A percentile compares a stretch with the other conserved stretches of the same genome.
phyloP scores from a whole-genome alignment of 2,797 vertebrate genomes.

The Lepilemur septentrionalis region DNA sequence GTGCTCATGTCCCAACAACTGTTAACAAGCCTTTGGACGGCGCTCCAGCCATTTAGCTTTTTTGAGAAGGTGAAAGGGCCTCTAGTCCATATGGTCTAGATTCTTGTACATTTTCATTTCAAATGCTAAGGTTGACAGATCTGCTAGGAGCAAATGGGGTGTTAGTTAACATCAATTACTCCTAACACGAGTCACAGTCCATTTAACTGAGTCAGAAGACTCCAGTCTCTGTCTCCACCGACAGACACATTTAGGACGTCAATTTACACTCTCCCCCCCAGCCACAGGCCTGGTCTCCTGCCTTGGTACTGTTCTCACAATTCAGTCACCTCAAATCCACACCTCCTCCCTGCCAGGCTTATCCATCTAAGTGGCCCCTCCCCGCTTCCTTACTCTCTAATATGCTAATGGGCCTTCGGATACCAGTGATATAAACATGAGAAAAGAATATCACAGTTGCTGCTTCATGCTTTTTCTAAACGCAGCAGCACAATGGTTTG shows the following conservation, averaged over 20 bases:
- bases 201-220: background rate
- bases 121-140: conserved; percentile 50
- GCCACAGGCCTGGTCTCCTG: background rate
- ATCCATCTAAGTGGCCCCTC: rapidly evolving
- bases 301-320: background rate
- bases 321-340: background rate
- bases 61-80: conserved; percentile 47
- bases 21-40: conserved; percentile 48
- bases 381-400: background rate
- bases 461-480: background rate
- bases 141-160: conserved; percentile 52
- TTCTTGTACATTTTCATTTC: conserved; percentile 52
- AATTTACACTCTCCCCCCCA: background rate
- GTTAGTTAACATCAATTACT: conserved; percentile 59
- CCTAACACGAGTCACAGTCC: conserved; percentile 36
- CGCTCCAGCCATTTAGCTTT: background rate
- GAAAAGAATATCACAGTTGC: background rate
- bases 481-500: background rate
- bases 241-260: background rate
- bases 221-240: background rate
- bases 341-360: background rate
- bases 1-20: background rate
- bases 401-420: background rate
- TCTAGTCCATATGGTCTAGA: conserved; percentile 50
- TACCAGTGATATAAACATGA: background rate